Conservation (phyloP, 2,888 invertebrate genomes). For the Trilocha varians region DNA sequence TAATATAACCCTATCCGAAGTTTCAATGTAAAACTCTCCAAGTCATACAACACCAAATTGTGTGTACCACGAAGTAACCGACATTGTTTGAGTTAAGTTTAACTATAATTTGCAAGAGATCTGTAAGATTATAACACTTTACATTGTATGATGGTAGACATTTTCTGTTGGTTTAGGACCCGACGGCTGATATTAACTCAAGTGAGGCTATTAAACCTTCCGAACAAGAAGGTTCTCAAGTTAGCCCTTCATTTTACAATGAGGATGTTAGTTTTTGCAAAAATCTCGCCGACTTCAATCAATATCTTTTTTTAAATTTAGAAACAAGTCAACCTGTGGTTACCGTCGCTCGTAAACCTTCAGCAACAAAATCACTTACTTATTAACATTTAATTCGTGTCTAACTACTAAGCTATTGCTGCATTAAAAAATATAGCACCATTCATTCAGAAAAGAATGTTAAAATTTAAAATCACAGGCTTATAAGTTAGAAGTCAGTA, state of each 20-base stretch:
- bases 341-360: too few relatives aligned
- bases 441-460: too few relatives aligned
- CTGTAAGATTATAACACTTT: slow-evolving; percentile 60
- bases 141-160: slow-evolving; percentile 37
- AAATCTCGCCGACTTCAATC: slow-evolving; percentile 4
- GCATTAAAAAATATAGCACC: too few relatives aligned
- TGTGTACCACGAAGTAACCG: slow-evolving; percentile 23
- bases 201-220: slow-evolving; percentile 32
- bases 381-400: too few relatives aligned
- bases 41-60: slow-evolving; percentile 7
- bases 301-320: slow-evolving; percentile 6
- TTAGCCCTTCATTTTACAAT: slow-evolving; percentile 7
- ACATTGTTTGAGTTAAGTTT: slow-evolving; percentile 42
- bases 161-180: slow-evolving; percentile 62
- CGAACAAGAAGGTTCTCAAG: slow-evolving; percentile 17
- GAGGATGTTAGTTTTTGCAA: background rate
- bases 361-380: too few relatives aligned
- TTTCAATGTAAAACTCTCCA: background rate
- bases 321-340: too few relatives aligned
- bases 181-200: slow-evolving; percentile 47
- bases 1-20: slow-evolving; percentile 12
- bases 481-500: too few relatives aligned
- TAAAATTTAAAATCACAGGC: too few relatives aligned
- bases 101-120: slow-evolving; percentile 61
- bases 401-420: too few relatives aligned